Evolutionary conservation across 2,888 invertebrate species (phyloP), one percentile per base, ranked within the genome.

Genomic region (Eupithecia subumbrata): DNA sequence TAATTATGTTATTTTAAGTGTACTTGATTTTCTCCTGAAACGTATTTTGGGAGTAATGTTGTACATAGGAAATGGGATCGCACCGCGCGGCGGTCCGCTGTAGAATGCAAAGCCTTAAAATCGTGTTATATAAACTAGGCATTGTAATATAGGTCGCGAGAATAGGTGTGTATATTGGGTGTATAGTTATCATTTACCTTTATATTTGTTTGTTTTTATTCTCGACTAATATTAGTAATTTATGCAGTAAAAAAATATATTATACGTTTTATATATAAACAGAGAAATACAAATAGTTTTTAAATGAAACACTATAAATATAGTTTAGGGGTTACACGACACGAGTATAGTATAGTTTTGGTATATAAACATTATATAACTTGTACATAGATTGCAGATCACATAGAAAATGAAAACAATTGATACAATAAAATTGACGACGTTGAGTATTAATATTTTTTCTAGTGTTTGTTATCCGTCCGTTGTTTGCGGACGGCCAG

Each of bases 261-360:
- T 91, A 92, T 91, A 92, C 88, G 89, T 90, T 90, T 40, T 92
- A 92, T 92, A 86, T 85, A 87, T 90, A 89, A 91, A 89, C 80
- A 93, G 90, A 92, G 90, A 92, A 92, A 94, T 94, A 94, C 94
- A 95, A 94, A 94, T 94, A 93, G 92, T 89, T 92, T 90, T 91
- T 85, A 86, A 81, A 92, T 82, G 82, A 67, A 85, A 93, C 92
- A 90, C 90, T 95, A 95, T 95, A 94, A 90, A 95, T 95, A 95
- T 95, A 94, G 94, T 81, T 75, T 94, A 94, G 93, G 91, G 88
- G 90, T 91, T 88, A 92, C 92, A 91, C 91, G 88, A 92, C 92
- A 92, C 91, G 88, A 90, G 89, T 91, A 94, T 92, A 92, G 90
- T 91, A 92, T 94, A 94, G 92, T 94, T 94, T 94, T 95, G 91